Evolutionary conservation across 2,888 invertebrate species (phyloP).

Genomic region (Mythimna pallens): DNA sequence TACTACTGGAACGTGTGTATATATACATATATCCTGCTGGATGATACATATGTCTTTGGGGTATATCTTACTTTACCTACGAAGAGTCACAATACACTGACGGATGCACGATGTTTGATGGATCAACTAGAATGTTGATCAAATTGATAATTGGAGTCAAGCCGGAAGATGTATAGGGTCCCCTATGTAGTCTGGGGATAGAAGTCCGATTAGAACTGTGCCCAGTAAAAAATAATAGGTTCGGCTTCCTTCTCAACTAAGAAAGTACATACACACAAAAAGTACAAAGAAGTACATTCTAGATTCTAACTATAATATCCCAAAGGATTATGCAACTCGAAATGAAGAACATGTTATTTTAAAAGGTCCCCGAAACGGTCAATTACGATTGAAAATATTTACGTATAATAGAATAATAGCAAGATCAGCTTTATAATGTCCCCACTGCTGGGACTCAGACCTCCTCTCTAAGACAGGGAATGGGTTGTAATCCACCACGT

Average conservation of each 20-base stretch:
- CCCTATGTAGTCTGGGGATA: not conserved
- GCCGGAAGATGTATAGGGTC: not conserved
- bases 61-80: not conserved
- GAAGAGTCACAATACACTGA: not conserved
- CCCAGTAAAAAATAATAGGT: not conserved
- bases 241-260: not conserved
- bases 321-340: not conserved
- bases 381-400: too few species aligned
- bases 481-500: too few species aligned
- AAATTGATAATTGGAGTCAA: not conserved
- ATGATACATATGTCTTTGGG: not conserved
- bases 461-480: too few species aligned
- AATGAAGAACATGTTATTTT: not conserved
- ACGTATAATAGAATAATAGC: too few species aligned
- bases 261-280: too few species aligned
- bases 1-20: not conserved
- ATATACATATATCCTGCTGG: too few species aligned
- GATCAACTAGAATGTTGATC: not conserved
- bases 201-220: not conserved
- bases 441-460: too few species aligned
- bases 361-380: too few species aligned
- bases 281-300: accelerated
- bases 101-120: too few species aligned
- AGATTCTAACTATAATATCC: too few species aligned
- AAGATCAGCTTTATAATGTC: too few species aligned